A percentile compares a stretch with the other conserved stretches of the same genome.
Conservation (phyloP, 1,140 invertebrate genomes). For the Diuraphis noxia region DNA sequence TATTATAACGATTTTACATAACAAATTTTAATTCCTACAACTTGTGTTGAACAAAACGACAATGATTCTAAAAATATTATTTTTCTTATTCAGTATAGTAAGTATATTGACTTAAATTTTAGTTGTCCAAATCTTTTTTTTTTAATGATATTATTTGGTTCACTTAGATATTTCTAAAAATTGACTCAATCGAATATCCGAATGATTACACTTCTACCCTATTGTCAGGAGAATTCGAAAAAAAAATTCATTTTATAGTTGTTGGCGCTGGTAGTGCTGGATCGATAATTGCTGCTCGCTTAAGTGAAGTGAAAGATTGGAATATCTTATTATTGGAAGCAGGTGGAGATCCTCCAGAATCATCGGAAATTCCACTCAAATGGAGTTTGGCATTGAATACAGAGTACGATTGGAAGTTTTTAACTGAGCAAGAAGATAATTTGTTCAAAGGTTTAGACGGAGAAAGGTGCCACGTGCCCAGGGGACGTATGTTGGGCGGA, state of each 20-base stretch:
- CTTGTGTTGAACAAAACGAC: not conserved
- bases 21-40: not conserved
- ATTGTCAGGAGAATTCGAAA: not conserved
- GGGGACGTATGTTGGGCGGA: not conserved
- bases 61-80: not conserved
- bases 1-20: not conserved
- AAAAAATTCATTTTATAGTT: not conserved
- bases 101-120: not conserved
- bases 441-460: not conserved
- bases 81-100: not conserved
- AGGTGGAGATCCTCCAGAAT: not conserved
- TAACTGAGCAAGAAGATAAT: not conserved
- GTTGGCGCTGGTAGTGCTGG: not conserved
- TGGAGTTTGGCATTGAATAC: not conserved
- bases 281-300: not conserved
- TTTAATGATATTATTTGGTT: not conserved
- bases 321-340: not conserved
- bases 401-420: not conserved
- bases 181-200: not conserved
- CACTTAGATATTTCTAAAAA: not conserved
- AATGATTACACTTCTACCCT: not conserved
- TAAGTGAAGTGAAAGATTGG: not conserved
- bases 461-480: not conserved
- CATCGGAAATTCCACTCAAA: constrained; percentile 1
- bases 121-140: not conserved